phyloP scores from a whole-genome alignment of 2,888 invertebrate genomes.

The Polydesmus complanatus region DNA sequence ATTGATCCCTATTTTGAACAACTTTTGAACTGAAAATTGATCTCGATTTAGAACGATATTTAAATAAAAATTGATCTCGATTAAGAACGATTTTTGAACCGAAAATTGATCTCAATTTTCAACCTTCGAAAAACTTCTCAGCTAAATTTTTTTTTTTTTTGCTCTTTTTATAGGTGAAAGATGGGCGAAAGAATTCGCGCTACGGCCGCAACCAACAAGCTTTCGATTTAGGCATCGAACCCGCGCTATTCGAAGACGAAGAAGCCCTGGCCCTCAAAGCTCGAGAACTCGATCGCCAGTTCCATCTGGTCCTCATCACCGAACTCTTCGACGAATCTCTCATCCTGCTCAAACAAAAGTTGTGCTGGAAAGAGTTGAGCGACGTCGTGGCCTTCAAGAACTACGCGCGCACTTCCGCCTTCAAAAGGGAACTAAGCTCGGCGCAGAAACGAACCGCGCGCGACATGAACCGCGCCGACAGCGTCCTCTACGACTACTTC shows the following conservation, averaged over 20 bases:
- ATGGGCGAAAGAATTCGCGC: too few species aligned
- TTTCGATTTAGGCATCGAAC: conserved; percentile 13
- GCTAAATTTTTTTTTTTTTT: too few species aligned
- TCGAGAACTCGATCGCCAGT: conserved; percentile 22
- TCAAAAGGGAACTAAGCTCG: not conserved
- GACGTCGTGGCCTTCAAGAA: conserved; percentile 28
- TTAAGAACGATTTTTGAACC: too few species aligned
- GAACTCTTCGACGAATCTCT: conserved; percentile 31
- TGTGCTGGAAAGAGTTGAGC: conserved; percentile 30
- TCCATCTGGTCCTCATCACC: conserved; percentile 28
- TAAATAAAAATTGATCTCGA: too few species aligned
- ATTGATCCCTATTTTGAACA: too few species aligned
- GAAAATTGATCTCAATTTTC: too few species aligned
- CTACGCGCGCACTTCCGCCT: conserved; percentile 9
- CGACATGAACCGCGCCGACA: conserved; percentile 22
- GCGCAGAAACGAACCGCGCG: not conserved
- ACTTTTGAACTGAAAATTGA: too few species aligned
- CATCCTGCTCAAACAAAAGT: conserved; percentile 26
- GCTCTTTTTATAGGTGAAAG: too few species aligned
- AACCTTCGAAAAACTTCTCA: too few species aligned
- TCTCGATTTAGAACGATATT: too few species aligned
- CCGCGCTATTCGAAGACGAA: not conserved
- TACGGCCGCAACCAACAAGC: conserved; percentile 16
- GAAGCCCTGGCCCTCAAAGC: not conserved
- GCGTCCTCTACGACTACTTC: conserved; percentile 27